phyloP scores from a whole-genome alignment of 2,113 vertebrate genomes.

The Hydrolagus affinis region DNA sequence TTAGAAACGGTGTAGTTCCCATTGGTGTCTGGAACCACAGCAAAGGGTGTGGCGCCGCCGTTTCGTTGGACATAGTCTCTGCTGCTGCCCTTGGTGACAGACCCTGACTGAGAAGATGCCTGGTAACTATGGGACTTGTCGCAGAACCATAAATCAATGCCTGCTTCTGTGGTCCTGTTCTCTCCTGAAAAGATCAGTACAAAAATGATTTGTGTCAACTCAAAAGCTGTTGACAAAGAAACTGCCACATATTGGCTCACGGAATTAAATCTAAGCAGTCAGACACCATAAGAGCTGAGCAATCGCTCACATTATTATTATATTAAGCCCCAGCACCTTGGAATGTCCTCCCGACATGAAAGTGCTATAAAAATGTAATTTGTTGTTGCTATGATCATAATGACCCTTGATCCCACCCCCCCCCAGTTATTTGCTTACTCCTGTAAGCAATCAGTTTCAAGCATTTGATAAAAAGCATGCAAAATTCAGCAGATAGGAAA shows the following conservation, averaged over 20 bases:
- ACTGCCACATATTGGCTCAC: not conserved
- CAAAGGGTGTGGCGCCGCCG: not conserved
- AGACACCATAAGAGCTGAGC: not conserved
- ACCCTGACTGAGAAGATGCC: too few relatives aligned
- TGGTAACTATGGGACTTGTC: not conserved
- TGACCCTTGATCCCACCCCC: not conserved
- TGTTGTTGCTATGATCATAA: not conserved
- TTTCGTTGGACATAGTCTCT: not conserved
- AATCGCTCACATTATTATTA: too few relatives aligned
- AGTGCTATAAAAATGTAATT: too few relatives aligned
- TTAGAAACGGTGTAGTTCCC: not conserved
- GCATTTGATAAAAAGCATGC: not conserved
- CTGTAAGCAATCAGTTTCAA: not conserved
- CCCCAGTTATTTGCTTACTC: not conserved
- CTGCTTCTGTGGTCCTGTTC: not conserved
- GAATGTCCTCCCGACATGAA: too few relatives aligned
- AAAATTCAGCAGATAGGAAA: not conserved
- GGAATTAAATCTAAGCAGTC: not conserved
- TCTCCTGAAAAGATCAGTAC: not conserved
- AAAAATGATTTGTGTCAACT: constrained; percentile 3
- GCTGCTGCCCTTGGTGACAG: not conserved
- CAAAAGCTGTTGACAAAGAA: not conserved
- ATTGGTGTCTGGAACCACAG: not conserved
- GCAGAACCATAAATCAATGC: not conserved
- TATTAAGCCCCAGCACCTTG: too few relatives aligned